phyloP scores from a whole-genome alignment of 2,888 invertebrate species.

The Polyploca ridens region DNA sequence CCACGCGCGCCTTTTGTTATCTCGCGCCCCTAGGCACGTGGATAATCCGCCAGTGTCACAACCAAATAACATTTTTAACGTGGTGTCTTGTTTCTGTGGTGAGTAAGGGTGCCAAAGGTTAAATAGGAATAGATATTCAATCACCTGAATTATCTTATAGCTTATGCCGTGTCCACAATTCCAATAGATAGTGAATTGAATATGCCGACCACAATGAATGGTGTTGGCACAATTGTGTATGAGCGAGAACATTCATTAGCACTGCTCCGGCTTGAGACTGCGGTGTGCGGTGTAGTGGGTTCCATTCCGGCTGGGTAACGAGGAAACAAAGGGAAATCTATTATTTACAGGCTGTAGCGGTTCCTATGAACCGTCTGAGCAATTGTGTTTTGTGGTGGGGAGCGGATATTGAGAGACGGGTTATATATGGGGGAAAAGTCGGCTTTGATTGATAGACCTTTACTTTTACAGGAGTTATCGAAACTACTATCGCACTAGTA shows the following conservation, averaged over 20 bases:
- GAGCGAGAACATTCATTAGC: conserved; percentile 4
- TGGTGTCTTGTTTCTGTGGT: too few species aligned
- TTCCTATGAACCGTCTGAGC: background rate
- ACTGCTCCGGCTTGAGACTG: background rate
- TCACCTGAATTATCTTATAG: background rate
- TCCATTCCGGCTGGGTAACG: background rate
- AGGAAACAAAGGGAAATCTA: background rate
- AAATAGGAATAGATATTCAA: too few species aligned
- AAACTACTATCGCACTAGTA: too few species aligned
- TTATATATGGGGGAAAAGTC: background rate
- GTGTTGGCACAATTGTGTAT: background rate
- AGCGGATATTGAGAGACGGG: background rate
- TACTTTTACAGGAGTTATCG: too few species aligned
- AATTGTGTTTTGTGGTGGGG: background rate
- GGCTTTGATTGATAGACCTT: background rate
- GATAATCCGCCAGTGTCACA: too few species aligned
- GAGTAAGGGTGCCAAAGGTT: too few species aligned
- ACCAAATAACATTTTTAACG: too few species aligned
- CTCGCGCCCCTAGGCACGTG: too few species aligned
- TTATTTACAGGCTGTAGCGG: background rate
- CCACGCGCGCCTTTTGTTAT: too few species aligned
- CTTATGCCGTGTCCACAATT: background rate
- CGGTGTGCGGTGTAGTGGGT: background rate
- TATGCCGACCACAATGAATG: background rate
- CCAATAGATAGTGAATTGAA: conserved; percentile 5